Evolutionary conservation across 2,888 invertebrate species (phyloP).

Genomic region (Rhamphomyia laevipes): DNA sequence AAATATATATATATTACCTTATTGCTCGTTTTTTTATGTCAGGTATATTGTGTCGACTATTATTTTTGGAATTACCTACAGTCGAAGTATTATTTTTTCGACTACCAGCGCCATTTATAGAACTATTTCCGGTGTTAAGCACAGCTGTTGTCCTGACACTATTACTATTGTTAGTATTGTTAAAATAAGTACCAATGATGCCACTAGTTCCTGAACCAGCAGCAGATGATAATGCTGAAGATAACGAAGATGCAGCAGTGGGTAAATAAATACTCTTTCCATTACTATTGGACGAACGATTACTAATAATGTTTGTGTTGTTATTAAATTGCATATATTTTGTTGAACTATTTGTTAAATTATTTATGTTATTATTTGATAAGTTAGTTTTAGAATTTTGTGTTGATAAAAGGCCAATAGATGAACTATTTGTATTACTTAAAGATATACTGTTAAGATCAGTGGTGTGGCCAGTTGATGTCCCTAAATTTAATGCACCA

Average conservation of each 20-base stretch:
- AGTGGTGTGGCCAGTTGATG: neutral
- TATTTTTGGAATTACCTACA: conserved; percentile 11
- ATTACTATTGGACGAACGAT: neutral
- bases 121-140: conserved; percentile 7
- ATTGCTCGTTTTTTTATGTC: conserved; percentile 64
- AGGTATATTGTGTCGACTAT: conserved; percentile 41
- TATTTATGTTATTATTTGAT: conserved; percentile 1
- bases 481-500: neutral
- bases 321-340: neutral
- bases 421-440: neutral
- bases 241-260: conserved; percentile 25
- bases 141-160: conserved; percentile 10
- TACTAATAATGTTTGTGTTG: neutral
- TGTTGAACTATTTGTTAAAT: conserved; percentile 1
- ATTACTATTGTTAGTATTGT: conserved; percentile 6
- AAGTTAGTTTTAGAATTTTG: conserved; percentile 1
- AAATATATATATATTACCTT: conserved; percentile 46
- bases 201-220: conserved; percentile 25
- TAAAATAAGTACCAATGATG: conserved; percentile 26
- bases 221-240: conserved; percentile 26
- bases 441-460: neutral
- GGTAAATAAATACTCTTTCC: conserved; percentile 4
- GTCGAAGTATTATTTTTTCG: conserved; percentile 1
- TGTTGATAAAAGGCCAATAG: neutral
- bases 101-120: conserved; percentile 8